phyloP scores from a whole-genome alignment of 2,797 vertebrate genomes.

The Limnodromus scolopaceus region DNA sequence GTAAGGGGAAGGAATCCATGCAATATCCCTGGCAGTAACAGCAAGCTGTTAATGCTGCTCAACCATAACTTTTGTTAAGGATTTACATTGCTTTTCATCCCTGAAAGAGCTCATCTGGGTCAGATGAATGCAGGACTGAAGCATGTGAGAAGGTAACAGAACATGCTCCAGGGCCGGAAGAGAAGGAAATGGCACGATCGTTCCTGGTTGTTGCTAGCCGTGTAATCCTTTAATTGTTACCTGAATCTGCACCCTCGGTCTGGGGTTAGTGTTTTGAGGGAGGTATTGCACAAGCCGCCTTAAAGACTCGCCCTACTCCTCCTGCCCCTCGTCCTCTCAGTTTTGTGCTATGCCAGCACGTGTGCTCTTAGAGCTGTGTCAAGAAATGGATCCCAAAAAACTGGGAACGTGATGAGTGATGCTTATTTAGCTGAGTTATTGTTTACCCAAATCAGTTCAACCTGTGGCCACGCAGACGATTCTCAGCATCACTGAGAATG shows the following conservation, averaged over 20 bases:
- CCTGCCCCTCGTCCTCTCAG: neutral
- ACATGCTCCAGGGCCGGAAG: neutral
- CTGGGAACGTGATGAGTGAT: neutral
- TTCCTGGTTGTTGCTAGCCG: neutral
- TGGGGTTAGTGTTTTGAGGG: neutral
- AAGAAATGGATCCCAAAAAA: neutral
- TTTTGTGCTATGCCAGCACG: accelerated
- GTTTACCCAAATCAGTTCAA: neutral
- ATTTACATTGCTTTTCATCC: neutral
- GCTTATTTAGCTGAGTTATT: neutral
- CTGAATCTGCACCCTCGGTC: neutral
- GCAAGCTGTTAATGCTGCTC: neutral
- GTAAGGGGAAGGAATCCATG: neutral
- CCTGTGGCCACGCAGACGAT: accelerated
- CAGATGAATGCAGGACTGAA: neutral
- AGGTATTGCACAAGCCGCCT: accelerated
- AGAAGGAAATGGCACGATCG: neutral
- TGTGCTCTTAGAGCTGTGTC: neutral
- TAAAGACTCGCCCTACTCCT: neutral
- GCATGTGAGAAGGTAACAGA: neutral
- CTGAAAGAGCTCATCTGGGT: neutral
- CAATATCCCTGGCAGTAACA: neutral
- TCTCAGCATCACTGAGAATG: neutral
- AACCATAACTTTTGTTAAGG: neutral
- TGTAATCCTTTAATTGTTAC: neutral